Evolutionary conservation across 2,113 vertebrate species (phyloP).

Genomic region (Vulpes lagopus): DNA sequence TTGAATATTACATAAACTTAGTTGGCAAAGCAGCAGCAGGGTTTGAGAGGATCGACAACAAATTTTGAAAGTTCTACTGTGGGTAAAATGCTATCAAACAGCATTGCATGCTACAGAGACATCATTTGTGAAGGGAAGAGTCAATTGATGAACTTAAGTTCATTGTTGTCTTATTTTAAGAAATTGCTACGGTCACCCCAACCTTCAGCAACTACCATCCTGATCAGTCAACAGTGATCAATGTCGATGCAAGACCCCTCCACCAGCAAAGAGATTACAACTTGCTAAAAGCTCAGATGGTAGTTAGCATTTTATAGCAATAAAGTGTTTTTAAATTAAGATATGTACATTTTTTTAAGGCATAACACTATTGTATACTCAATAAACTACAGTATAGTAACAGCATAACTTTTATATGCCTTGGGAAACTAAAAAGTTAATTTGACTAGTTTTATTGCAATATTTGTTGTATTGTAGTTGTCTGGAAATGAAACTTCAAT

Average conservation of each 20-base stretch:
- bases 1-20: not conserved
- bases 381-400: not conserved
- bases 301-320: not conserved
- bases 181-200: not conserved
- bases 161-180: not conserved
- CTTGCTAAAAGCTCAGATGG: not conserved
- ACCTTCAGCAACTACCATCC: not conserved
- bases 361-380: not conserved
- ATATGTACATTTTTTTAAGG: not conserved
- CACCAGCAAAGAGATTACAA: not conserved
- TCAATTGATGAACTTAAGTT: not conserved
- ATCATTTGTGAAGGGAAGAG: not conserved
- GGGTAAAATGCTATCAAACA: not conserved
- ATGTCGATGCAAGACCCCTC: not conserved
- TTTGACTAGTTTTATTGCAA: not conserved
- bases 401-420: not conserved
- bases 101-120: not conserved
- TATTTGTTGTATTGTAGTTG: not conserved
- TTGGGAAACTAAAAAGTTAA: not conserved
- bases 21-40: not conserved
- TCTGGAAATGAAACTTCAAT: not conserved
- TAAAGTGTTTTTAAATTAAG: not conserved
- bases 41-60: not conserved
- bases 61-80: not conserved
- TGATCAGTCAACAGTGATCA: not conserved